A percentile compares a stretch with the other conserved stretches of the same genome.
Conservation (phyloP, 2,888 invertebrate genomes). For the Parnassius smintheus region DNA sequence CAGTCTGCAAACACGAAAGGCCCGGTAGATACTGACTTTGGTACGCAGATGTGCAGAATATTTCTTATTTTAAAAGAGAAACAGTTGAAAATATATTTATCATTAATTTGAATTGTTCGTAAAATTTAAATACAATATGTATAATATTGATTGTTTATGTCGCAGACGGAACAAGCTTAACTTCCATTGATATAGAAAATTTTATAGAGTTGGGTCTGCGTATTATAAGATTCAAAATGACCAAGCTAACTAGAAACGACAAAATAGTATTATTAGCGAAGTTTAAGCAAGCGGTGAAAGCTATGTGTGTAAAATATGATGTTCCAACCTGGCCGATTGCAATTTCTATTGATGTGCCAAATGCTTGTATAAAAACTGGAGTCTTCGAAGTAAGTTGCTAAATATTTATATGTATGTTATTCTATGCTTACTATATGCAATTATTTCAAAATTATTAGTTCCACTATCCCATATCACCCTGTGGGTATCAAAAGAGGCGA, state of each 20-base stretch:
- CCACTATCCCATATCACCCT: too few relatives aligned
- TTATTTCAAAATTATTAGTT: not conserved
- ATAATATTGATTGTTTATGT: not conserved
- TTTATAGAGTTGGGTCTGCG: constrained; percentile 45
- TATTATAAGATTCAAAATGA: constrained; percentile 44
- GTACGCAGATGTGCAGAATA: too few relatives aligned
- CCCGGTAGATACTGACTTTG: too few relatives aligned
- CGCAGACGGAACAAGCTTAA: constrained; percentile 38
- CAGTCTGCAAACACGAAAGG: too few relatives aligned
- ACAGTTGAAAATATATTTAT: too few relatives aligned
- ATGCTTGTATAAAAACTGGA: constrained; percentile 50
- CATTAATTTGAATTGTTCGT: too few relatives aligned
- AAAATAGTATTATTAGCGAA: constrained; percentile 38
- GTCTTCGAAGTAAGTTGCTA: constrained; percentile 30
- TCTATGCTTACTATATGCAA: not conserved
- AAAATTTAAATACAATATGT: too few relatives aligned
- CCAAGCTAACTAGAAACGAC: constrained; percentile 35
- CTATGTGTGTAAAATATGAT: constrained; percentile 43
- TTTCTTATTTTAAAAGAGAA: too few relatives aligned
- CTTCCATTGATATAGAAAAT: constrained; percentile 42
- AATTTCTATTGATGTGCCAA: constrained; percentile 49
- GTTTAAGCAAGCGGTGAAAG: constrained; percentile 33
- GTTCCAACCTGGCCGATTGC: constrained; percentile 49
- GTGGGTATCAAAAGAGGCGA: too few relatives aligned
- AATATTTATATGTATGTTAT: not conserved